Evolutionary conservation across 92 coral and sea anemone genomes (phyloP), one percentile per base, ranked within the genome.

Genomic region (Actinernus sp.): DNA sequence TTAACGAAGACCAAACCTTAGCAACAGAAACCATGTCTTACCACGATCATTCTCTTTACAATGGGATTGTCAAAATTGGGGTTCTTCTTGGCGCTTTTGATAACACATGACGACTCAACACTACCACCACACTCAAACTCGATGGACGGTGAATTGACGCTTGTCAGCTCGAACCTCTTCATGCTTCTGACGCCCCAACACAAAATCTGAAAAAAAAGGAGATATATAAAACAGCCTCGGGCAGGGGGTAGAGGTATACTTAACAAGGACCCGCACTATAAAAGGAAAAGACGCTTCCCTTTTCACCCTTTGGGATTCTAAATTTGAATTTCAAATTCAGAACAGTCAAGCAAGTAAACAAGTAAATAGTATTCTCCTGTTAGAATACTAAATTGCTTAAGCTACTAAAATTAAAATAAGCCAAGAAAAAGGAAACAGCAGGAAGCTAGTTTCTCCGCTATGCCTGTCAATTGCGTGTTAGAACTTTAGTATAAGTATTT

Each of bases 121-220:
- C 71, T 73, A 7, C 96, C 97, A 16, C 90, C 93, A 53, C 92
- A 86, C 62, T 93, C 97, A 25, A 93, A 90, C 78, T 93, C 98
- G 33, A 93, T 85, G 57, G 92, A 86, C 36, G 98, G 98, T 57
- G 98, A 93, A 66, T 91, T 65, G 73, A 93, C 98, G 45, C 86
- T 79, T 0, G 98, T 83, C 55, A 93, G 89, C 48, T 93, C 91
- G 61, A 83, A 93, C 76, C 81, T 93, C 71, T 90, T 90, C 98
- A 93, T 93, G 87, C 90, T 93, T 48, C 98, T 84, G 12, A 93
- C 93, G 4, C 98, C 98, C 98, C 97, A 93, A 30, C 97, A 93
- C 74, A 93, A 68, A 17, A 93, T 93, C 98, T 93, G 60, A 7
- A 22, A 49, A 51, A 44, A 6, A 45, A 57, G 57, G 18, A 26